These are phyloP conservation scores for Oncorhynchus masou DNA, from an alignment of 2,113 vertebrate species.

Conservation along the genomic window DNA sequence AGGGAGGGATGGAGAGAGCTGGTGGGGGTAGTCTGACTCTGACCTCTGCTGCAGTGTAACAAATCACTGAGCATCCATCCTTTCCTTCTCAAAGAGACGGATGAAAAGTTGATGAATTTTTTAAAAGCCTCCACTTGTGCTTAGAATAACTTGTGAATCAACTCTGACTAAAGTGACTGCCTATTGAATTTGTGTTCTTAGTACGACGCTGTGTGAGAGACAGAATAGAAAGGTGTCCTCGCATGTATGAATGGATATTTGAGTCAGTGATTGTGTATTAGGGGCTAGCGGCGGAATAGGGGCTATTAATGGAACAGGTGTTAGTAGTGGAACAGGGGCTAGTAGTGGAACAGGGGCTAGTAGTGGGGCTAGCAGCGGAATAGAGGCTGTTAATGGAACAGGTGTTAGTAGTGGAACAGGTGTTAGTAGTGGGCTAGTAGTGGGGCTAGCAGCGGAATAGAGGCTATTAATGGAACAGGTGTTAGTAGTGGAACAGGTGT, in stretches of 20 bases:
- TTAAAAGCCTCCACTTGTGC: constrained; percentile 22
- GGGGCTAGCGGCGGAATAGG: too few relatives aligned
- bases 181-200: background rate
- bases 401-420: too few relatives aligned
- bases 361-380: too few relatives aligned
- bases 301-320: too few relatives aligned
- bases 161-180: background rate
- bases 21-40: constrained; percentile 28
- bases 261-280: too few relatives aligned
- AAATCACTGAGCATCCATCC: constrained; percentile 14
- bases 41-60: constrained; percentile 18
- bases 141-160: constrained; percentile 8
- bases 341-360: too few relatives aligned
- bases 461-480: too few relatives aligned
- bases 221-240: too few relatives aligned
- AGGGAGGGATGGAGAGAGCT: constrained; percentile 14
- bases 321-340: too few relatives aligned
- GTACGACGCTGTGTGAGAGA: background rate
- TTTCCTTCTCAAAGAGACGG: background rate
- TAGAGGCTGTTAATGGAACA: rapidly evolving
- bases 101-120: constrained; percentile 19
- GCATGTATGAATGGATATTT: too few relatives aligned
- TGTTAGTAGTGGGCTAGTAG: too few relatives aligned
- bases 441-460: rapidly evolving
- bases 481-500: too few relatives aligned